phyloP scores from a whole-genome alignment of 1,140 invertebrate species.

The Rhizoglyphus robini region DNA sequence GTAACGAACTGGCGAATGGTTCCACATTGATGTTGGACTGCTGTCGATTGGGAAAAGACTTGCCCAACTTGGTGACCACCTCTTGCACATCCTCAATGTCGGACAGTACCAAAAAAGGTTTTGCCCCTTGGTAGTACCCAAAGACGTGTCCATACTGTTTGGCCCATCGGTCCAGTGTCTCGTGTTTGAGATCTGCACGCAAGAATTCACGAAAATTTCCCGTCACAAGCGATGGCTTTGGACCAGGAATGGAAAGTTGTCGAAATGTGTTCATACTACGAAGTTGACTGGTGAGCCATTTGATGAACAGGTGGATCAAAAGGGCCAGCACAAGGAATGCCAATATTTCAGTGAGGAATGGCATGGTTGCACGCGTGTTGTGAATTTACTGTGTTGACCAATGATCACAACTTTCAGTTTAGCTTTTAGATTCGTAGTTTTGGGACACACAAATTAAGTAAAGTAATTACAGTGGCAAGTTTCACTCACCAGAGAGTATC shows the following conservation, averaged over 20 bases:
- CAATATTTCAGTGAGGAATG: too few relatives aligned
- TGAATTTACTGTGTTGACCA: too few relatives aligned
- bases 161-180: conserved; percentile 31
- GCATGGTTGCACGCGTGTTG: too few relatives aligned
- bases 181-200: conserved; percentile 6
- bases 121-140: conserved; percentile 33
- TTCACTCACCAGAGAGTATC: too few relatives aligned
- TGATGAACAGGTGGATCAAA: too few relatives aligned
- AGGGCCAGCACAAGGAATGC: too few relatives aligned
- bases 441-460: too few relatives aligned
- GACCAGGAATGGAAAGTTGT: conserved; percentile 29
- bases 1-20: conserved; percentile 30
- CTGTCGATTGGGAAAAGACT: conserved; percentile 28
- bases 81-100: conserved; percentile 33
- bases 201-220: conserved; percentile 28
- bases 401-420: too few relatives aligned
- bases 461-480: too few relatives aligned
- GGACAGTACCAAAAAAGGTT: conserved; percentile 30
- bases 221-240: conserved; percentile 29
- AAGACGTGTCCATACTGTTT: conserved; percentile 32
- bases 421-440: too few relatives aligned
- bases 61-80: conserved; percentile 25
- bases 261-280: neutral
- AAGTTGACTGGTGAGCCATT: neutral
- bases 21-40: conserved; percentile 28